phyloP scores from a whole-genome alignment of 2,113 vertebrate species.

The Ploceus nigricollis region DNA sequence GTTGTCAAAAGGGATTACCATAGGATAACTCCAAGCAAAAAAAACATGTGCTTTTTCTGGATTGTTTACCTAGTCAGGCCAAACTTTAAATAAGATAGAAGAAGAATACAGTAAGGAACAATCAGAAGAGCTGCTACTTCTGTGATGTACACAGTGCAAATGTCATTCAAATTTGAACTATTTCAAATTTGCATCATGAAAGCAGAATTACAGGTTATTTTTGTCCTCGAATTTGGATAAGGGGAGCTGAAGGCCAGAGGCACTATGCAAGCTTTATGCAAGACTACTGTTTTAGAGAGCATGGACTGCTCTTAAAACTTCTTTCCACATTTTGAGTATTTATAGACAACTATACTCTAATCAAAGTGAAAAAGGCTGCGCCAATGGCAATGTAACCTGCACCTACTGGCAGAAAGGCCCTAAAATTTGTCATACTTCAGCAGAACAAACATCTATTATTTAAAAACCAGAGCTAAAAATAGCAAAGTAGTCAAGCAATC shows the following conservation, averaged over 20 bases:
- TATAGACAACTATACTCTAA: not conserved
- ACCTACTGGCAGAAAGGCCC: not conserved
- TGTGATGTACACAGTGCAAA: not conserved
- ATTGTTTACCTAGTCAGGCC: not conserved
- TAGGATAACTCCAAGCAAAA: not conserved
- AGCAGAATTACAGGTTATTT: slow-evolving; percentile 11
- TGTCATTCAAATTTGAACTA: not conserved
- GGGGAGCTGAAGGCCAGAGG: not conserved
- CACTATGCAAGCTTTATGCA: not conserved
- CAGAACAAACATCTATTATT: slow-evolving; percentile 43
- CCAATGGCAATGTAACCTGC: not conserved
- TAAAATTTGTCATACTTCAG: slow-evolving; percentile 15
- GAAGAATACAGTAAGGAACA: not conserved
- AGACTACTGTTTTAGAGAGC: not conserved
- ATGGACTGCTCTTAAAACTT: not conserved
- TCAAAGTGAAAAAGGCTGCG: not conserved
- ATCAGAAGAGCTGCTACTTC: not conserved
- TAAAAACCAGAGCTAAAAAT: slow-evolving; percentile 35
- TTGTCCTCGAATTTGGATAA: not conserved
- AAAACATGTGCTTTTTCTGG: not conserved
- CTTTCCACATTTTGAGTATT: not conserved
- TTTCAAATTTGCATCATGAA: not conserved
- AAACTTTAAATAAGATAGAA: not conserved
- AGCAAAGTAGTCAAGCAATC: slow-evolving; percentile 18
- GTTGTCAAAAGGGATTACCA: not conserved